phyloP scores from a whole-genome alignment of 2,797 vertebrate genomes.

The Sebastes wilsoni region DNA sequence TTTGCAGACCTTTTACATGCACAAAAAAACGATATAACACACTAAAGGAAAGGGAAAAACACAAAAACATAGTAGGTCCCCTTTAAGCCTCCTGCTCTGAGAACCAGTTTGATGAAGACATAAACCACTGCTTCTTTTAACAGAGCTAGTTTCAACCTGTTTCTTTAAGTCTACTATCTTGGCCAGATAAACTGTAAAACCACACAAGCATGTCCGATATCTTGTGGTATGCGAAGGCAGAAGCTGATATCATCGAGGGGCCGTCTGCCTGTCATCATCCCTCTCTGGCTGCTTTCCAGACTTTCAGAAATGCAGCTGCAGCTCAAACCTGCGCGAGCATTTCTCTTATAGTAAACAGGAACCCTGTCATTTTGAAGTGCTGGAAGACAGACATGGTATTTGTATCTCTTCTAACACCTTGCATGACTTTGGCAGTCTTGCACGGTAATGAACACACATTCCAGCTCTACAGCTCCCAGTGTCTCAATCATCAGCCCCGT shows the following conservation, averaged over 20 bases:
- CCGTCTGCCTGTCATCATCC: constrained; percentile 71
- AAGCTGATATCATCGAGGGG: constrained; percentile 66
- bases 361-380: constrained; percentile 50
- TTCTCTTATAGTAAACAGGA: constrained; percentile 63
- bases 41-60: too few species aligned
- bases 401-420: constrained; percentile 51
- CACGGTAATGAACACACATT: constrained; percentile 31
- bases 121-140: constrained; percentile 1
- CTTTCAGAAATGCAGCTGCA: constrained; percentile 61
- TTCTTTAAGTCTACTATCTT: constrained; percentile 53
- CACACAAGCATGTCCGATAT: constrained; percentile 73
- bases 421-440: background rate
- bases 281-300: constrained; percentile 66
- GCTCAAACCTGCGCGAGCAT: constrained; percentile 48
- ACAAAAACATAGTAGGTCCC: too few species aligned
- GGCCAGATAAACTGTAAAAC: constrained; percentile 58
- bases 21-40: too few species aligned
- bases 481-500: constrained; percentile 28
- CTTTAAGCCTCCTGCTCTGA: constrained; percentile 15
- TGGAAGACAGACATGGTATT: constrained; percentile 37
- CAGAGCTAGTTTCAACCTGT: constrained; percentile 52
- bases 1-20: too few species aligned
- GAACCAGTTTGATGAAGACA: constrained; percentile 47
- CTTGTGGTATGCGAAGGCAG: constrained; percentile 65
- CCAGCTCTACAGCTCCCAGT: background rate